Conservation (phyloP, 1,140 invertebrate genomes). For the Musca domestica region DNA sequence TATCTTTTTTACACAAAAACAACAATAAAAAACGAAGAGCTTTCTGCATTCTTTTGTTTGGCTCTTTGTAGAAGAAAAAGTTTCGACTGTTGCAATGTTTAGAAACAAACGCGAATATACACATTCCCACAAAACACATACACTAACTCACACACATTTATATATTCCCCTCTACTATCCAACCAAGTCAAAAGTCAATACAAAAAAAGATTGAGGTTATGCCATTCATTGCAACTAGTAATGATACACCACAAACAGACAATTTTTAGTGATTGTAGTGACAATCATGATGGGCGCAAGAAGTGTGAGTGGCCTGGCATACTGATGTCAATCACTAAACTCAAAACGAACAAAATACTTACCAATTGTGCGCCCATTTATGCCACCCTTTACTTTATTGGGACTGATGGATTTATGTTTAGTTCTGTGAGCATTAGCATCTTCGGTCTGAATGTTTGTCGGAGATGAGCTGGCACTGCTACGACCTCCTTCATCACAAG, state of each 20-base stretch:
- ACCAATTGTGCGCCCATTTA: constrained; percentile 41
- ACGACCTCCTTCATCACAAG: neutral
- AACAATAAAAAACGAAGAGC: neutral
- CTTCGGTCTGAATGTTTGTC: neutral
- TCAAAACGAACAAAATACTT: constrained; percentile 24
- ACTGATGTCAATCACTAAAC: neutral
- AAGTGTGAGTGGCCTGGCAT: neutral
- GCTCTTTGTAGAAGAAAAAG: neutral
- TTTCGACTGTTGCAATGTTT: neutral
- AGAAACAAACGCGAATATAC: too few relatives aligned
- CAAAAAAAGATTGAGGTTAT: too few relatives aligned
- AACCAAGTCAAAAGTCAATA: too few relatives aligned
- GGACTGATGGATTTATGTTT: constrained; percentile 21
- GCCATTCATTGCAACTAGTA: neutral
- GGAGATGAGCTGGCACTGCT: constrained; percentile 1
- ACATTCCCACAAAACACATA: too few relatives aligned
- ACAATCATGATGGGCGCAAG: neutral
- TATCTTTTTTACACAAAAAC: neutral
- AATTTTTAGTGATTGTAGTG: neutral
- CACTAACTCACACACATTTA: too few relatives aligned
- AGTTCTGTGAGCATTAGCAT: constrained; percentile 26
- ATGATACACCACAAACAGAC: neutral
- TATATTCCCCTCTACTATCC: too few relatives aligned
- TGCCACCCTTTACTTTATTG: constrained; percentile 26
- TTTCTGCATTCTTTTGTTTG: neutral